Percentiles rank a stretch among this genome's conserved stretches.
Evolutionary conservation across 2,797 vertebrate species (phyloP).

Genomic region (Artibeus lituratus): DNA sequence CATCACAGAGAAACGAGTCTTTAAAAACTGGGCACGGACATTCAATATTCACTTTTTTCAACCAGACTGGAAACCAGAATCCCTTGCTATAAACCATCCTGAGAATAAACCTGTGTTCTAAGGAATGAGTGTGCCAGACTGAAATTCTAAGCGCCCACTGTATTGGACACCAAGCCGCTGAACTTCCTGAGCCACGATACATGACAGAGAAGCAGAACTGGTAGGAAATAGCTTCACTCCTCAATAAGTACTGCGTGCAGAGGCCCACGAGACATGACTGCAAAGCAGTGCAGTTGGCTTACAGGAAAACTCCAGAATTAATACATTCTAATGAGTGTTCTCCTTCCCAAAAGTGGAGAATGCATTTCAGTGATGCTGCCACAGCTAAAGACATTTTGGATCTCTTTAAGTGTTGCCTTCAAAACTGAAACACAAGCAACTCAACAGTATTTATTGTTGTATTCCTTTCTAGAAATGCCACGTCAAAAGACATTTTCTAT

Average conservation of each 20-base stretch:
- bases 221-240: not conserved
- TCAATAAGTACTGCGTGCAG: slow-evolving; percentile 51
- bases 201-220: not conserved
- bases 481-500: slow-evolving; percentile 65
- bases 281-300: not conserved
- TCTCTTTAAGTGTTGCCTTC: slow-evolving; percentile 64
- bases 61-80: slow-evolving; percentile 93
- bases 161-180: not conserved
- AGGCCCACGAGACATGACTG: not conserved
- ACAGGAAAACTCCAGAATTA: not conserved
- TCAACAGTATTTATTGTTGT: not conserved
- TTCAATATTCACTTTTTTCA: slow-evolving; percentile 97
- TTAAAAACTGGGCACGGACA: slow-evolving; percentile 95
- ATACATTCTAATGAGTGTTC: not conserved
- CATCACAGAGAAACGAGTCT: slow-evolving; percentile 97
- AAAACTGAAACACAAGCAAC: slow-evolving; percentile 2
- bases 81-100: slow-evolving; percentile 79
- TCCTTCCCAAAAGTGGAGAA: not conserved
- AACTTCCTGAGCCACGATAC: slow-evolving; percentile 24
- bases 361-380: not conserved
- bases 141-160: not conserved
- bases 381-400: not conserved
- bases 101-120: slow-evolving; percentile 73
- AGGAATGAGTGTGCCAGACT: not conserved
- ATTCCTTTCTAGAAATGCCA: slow-evolving; percentile 51